phyloP scores from a whole-genome alignment of 2,797 vertebrate species.

The Pseudocheirus occidentalis region DNA sequence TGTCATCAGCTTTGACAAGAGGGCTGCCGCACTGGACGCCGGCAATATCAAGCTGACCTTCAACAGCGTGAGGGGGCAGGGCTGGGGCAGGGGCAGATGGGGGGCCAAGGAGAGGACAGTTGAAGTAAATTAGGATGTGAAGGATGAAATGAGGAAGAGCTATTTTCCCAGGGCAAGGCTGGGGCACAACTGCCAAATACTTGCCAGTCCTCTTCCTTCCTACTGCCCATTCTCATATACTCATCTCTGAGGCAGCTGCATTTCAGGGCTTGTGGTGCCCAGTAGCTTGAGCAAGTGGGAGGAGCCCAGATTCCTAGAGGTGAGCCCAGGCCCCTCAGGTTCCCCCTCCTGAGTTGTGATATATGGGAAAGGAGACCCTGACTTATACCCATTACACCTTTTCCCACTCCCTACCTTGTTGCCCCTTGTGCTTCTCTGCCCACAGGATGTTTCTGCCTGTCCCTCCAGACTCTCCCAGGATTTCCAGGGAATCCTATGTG shows the following conservation, averaged over 20 bases:
- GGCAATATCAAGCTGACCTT: constrained; percentile 87
- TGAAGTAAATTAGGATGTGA: background rate
- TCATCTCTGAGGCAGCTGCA: background rate
- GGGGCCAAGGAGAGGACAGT: background rate
- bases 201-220: constrained; percentile 19
- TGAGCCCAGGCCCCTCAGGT: background rate
- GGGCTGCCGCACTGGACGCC: constrained; percentile 85
- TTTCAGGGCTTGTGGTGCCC: background rate
- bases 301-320: constrained; percentile 34
- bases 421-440: background rate
- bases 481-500: constrained; percentile 19
- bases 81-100: constrained; percentile 24
- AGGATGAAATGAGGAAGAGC: background rate
- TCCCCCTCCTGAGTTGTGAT: background rate
- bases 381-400: background rate
- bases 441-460: background rate
- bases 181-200: constrained; percentile 2
- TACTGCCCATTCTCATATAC: background rate
- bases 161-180: background rate
- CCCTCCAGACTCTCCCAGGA: background rate
- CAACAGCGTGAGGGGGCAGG: constrained; percentile 83
- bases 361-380: background rate
- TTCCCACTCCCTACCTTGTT: constrained; percentile 15
- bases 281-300: constrained; percentile 22
- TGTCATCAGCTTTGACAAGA: constrained; percentile 86